phyloP scores from a whole-genome alignment of 2,888 invertebrate species.

The Andrena minutula region DNA sequence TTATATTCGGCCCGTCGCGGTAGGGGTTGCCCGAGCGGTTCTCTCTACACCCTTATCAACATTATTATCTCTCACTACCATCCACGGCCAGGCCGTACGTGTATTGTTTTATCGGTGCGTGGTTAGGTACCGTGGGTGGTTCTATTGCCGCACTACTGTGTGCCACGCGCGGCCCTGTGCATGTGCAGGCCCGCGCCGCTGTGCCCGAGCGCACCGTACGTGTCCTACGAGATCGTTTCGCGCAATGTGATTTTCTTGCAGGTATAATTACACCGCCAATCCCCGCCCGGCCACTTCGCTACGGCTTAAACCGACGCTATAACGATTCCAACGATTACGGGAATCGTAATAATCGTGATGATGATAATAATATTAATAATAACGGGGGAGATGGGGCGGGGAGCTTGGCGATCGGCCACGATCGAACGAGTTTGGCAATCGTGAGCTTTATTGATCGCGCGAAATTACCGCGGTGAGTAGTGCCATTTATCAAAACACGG shows the following conservation, averaged over 20 bases:
- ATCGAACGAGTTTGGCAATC: not conserved
- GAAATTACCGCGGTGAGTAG: not conserved
- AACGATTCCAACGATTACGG: conserved; percentile 44
- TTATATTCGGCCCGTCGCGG: conserved; percentile 61
- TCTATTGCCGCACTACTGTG: conserved; percentile 21
- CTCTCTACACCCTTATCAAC: conserved; percentile 84
- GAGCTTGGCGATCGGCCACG: conserved; percentile 64
- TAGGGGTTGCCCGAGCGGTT: conserved; percentile 72
- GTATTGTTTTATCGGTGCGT: conserved; percentile 49
- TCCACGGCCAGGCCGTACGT: conserved; percentile 27
- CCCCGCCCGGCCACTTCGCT: conserved; percentile 39
- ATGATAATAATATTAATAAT: conserved; percentile 54
- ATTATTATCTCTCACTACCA: conserved; percentile 83
- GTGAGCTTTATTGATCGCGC: conserved; percentile 15
- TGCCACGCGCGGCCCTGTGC: not conserved
- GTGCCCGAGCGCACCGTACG: conserved; percentile 32
- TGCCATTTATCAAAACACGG: too few relatives aligned
- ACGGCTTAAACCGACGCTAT: conserved; percentile 33
- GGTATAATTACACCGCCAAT: conserved; percentile 70
- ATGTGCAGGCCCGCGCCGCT: not conserved
- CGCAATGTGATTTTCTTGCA: conserved; percentile 79
- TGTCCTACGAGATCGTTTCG: conserved; percentile 76
- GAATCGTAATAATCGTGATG: conserved; percentile 57
- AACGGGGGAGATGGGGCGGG: conserved; percentile 12
- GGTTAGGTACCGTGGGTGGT: conserved; percentile 43